These are phyloP conservation scores for Polypterus senegalus DNA, from an alignment of 2,113 vertebrate genomes.

Conservation along the genomic window DNA sequence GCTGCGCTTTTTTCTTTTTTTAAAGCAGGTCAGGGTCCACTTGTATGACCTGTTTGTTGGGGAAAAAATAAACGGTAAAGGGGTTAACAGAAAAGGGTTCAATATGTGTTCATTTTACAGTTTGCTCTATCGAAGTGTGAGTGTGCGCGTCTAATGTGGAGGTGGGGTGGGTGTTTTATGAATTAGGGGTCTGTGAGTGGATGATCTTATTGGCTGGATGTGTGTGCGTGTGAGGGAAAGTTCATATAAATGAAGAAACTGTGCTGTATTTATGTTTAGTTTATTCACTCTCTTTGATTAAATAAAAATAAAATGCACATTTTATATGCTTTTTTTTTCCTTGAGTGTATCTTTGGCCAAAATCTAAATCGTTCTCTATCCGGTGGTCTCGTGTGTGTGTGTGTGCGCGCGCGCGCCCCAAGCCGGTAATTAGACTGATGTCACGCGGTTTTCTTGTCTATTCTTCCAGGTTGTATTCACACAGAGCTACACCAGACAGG, in stretches of 20 bases:
- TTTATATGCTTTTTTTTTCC: background rate
- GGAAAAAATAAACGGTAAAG: too few species aligned
- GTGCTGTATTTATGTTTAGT: constrained; percentile 67
- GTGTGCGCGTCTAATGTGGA: constrained; percentile 29
- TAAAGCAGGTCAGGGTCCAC: too few species aligned
- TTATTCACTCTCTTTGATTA: constrained; percentile 64
- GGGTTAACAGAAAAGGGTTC: constrained; percentile 46
- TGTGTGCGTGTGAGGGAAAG: constrained; percentile 42
- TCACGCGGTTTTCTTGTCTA: too few species aligned
- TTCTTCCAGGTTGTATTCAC: too few species aligned
- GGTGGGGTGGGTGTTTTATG: constrained; percentile 27
- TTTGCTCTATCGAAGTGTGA: constrained; percentile 47
- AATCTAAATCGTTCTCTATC: too few species aligned
- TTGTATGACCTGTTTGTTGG: too few species aligned
- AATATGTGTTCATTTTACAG: constrained; percentile 51
- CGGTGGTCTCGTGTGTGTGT: too few species aligned
- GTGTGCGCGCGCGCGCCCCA: too few species aligned
- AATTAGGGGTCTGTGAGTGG: constrained; percentile 27
- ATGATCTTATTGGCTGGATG: constrained; percentile 43
- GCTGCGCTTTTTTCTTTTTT: too few species aligned
- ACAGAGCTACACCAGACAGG: too few species aligned
- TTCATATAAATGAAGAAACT: constrained; percentile 55
- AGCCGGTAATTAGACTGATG: too few species aligned
- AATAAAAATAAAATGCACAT: constrained; percentile 52
- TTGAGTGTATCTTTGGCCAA: too few species aligned